These are phyloP conservation scores for Xanthostigma xanthostigma DNA, from an alignment of 2,888 invertebrate genomes.

Conservation along the genomic window DNA sequence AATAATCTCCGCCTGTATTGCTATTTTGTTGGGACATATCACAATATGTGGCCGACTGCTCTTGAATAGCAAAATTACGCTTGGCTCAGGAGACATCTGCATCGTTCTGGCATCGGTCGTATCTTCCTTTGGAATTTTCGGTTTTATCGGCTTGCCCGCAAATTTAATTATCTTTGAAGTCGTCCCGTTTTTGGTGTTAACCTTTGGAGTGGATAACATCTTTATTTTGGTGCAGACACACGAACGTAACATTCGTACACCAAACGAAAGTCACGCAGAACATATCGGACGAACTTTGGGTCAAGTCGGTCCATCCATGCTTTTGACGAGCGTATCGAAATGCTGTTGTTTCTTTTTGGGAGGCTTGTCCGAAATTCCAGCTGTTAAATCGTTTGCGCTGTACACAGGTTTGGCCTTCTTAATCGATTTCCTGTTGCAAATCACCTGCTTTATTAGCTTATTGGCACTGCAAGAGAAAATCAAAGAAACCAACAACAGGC, in stretches of 20 bases:
- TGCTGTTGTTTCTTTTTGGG: slow-evolving; percentile 94
- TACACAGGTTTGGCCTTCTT: slow-evolving; percentile 93
- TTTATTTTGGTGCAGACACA: slow-evolving; percentile 95
- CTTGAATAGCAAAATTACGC: slow-evolving; percentile 86
- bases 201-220: slow-evolving; percentile 98
- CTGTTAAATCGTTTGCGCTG: slow-evolving; percentile 89
- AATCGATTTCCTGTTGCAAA: slow-evolving; percentile 88
- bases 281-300: slow-evolving; percentile 86
- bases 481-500: slow-evolving; percentile 50
- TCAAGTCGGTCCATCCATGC: slow-evolving; percentile 92
- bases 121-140: slow-evolving; percentile 86
- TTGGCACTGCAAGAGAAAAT: slow-evolving; percentile 63
- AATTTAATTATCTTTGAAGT: slow-evolving; percentile 97
- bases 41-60: slow-evolving; percentile 59
- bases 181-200: slow-evolving; percentile 93
- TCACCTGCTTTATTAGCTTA: slow-evolving; percentile 89
- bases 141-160: slow-evolving; percentile 75
- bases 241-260: slow-evolving; percentile 59
- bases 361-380: slow-evolving; percentile 92
- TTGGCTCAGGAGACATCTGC: slow-evolving; percentile 88
- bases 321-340: slow-evolving; percentile 86
- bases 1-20: slow-evolving; percentile 96
- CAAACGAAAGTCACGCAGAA: slow-evolving; percentile 65
- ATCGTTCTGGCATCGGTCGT: slow-evolving; percentile 89
- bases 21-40: slow-evolving; percentile 81